Base-by-base conservation (phyloP, 2,797 vertebrate genomes). In the Sebastes hubbsi region DNA sequence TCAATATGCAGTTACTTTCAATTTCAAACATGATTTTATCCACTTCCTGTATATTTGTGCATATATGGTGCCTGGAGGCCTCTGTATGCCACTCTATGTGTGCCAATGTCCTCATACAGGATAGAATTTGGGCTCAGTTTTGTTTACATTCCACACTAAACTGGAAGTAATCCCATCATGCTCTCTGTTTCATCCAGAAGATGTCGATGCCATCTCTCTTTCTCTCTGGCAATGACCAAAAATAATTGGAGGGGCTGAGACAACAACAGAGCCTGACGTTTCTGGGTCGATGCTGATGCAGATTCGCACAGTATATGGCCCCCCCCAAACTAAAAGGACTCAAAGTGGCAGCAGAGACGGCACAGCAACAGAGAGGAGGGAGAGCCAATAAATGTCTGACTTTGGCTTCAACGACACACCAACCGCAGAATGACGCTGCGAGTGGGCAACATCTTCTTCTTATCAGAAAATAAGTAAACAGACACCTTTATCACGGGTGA, bases 221-320 rank as follows among this genome's bases (percentile, higher is more conserved):
- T 75, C 82, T 84, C 62, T 66, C 61, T 86, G 61, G 75, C 75
- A 71, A 60, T 87, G 87, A 89, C 75, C 88, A 89, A 87, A 80
- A 90, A 89, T 87, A 85, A 90, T 80, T 61, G 77, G 42, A 84
- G 61, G 42, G 55, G 71, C 85, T 80, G 77, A 88, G 87, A 92
- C 30, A 20, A 78, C 78, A 87, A 93, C 85, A 67, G 72, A 60
- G 65, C 25, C 49, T 90, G 91, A 93, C 89, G 10, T 93, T 94
- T 93, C 89, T 93, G 87, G 90, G 92, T 91, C 86, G 49, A 22
- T 34, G 75, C 76, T 16, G 66, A 87, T 78, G 83, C 82, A 78
- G 60, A 90, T 78, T 84, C 52, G 70, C 2, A 12, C 16, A 77
- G 24, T 76, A 69, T 76, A 70, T 70, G 55, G 72, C 78, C 80